These are phyloP conservation scores for Eilema griseolum DNA, from an alignment of 2,888 invertebrate species.

Conservation along the genomic window DNA sequence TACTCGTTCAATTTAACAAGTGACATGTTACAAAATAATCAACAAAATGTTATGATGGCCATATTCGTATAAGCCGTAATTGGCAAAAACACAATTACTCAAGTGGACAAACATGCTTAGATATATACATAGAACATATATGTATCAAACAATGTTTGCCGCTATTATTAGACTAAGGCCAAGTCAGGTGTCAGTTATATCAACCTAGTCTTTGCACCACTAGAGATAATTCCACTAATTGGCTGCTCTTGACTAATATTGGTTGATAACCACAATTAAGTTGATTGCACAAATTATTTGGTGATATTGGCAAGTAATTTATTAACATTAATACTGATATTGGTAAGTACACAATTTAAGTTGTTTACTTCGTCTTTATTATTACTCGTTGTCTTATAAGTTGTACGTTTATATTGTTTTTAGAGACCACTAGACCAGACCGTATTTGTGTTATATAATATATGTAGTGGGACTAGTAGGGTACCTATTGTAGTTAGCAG, in stretches of 20 bases:
- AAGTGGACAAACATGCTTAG: conserved; percentile 17
- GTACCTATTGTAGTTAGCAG: too few species aligned
- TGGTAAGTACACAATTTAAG: not conserved
- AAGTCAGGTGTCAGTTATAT: conserved; percentile 17
- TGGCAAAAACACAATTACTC: conserved; percentile 19
- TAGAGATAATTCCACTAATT: conserved; percentile 42
- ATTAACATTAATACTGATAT: conserved; percentile 6
- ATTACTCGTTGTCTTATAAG: not conserved
- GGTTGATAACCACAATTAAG: conserved; percentile 44
- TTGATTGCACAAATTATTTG: conserved; percentile 39
- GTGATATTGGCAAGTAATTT: conserved; percentile 7
- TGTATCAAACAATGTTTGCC: conserved; percentile 10
- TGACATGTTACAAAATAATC: not conserved
- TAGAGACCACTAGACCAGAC: too few species aligned
- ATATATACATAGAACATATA: not conserved
- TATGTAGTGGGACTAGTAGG: too few species aligned
- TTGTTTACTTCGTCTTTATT: not conserved
- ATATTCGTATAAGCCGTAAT: conserved; percentile 13
- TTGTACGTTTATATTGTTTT: too few species aligned
- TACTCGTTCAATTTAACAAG: not conserved
- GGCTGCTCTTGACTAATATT: conserved; percentile 28
- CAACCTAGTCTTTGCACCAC: conserved; percentile 15
- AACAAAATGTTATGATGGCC: not conserved
- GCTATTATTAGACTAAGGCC: conserved; percentile 19
- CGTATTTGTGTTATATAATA: too few species aligned